Conservation (phyloP, 1,140 invertebrate species). For the Campoletis sonorensis region DNA sequence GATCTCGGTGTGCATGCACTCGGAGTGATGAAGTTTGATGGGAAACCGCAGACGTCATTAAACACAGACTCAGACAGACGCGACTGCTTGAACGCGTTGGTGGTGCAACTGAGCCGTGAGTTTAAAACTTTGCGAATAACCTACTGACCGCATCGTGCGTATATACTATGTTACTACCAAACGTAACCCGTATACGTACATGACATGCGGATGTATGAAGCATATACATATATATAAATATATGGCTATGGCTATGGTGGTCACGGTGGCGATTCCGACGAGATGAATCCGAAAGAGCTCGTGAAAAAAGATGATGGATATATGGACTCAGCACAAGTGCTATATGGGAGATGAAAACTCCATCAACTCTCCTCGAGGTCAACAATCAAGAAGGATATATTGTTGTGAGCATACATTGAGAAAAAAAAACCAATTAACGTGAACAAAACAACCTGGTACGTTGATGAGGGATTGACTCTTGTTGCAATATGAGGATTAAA, state of each 20-base stretch:
- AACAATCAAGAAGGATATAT: conserved; percentile 13
- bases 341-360: conserved; percentile 21
- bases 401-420: conserved; percentile 18
- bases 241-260: conserved; percentile 36
- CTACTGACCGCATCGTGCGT: conserved; percentile 61
- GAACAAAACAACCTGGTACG: too few species aligned
- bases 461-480: too few species aligned
- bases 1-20: conserved; percentile 25
- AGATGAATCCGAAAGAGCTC: conserved; percentile 42
- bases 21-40: conserved; percentile 56
- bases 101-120: conserved; percentile 44
- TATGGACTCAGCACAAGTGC: background rate
- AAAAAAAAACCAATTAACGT: conserved; percentile 46
- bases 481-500: too few species aligned
- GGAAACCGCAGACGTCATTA: conserved; percentile 68
- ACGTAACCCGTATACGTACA: conserved; percentile 5
- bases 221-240: conserved; percentile 5
- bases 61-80: conserved; percentile 51
- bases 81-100: background rate
- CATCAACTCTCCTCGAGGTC: conserved; percentile 33
- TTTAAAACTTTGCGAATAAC: conserved; percentile 66
- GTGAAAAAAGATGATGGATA: conserved; percentile 30
- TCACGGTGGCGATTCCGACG: conserved; percentile 27
- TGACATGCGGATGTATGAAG: conserved; percentile 23
- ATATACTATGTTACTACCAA: conserved; percentile 14